These are phyloP conservation scores for Pocillopora damicornis DNA, from an alignment of 64 coral and sea anemone genomes.

Conservation along the genomic window DNA sequence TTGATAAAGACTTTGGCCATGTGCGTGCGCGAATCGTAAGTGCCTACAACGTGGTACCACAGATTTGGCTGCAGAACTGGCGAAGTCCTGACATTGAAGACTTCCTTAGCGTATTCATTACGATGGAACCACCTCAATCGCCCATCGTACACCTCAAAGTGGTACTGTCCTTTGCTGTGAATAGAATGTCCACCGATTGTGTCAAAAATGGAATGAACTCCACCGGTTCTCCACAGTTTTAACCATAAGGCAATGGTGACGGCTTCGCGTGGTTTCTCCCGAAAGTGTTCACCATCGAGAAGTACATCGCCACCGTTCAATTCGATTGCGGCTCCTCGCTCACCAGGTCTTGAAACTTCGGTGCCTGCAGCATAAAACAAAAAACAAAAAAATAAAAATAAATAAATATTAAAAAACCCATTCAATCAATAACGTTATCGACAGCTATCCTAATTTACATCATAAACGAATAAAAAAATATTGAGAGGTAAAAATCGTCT, in stretches of 20 bases:
- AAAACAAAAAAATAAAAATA: not conserved
- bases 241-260: slow-evolving; percentile 88
- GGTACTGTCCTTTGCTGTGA: slow-evolving; percentile 51
- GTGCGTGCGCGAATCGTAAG: slow-evolving; percentile 71
- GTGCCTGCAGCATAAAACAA: not conserved
- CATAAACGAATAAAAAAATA: too few species aligned
- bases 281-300: slow-evolving; percentile 72
- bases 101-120: slow-evolving; percentile 44
- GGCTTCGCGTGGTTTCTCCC: slow-evolving; percentile 62
- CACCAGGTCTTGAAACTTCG: slow-evolving; percentile 12
- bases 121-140: slow-evolving; percentile 78
- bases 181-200: slow-evolving; percentile 43
- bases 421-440: not conserved
- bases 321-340: slow-evolving; percentile 47
- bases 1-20: slow-evolving; percentile 74
- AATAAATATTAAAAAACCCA: not conserved
- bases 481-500: too few species aligned
- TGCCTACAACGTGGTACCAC: slow-evolving; percentile 92
- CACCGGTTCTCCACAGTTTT: slow-evolving; percentile 67
- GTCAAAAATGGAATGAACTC: slow-evolving; percentile 67
- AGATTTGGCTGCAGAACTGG: slow-evolving; percentile 53
- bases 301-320: slow-evolving; percentile 68
- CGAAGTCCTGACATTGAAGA: slow-evolving; percentile 65
- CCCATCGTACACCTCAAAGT: slow-evolving; percentile 69
- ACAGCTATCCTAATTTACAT: too few species aligned